phyloP scores from a whole-genome alignment of 2,797 vertebrate species.

The Siniperca scherzeri region DNA sequence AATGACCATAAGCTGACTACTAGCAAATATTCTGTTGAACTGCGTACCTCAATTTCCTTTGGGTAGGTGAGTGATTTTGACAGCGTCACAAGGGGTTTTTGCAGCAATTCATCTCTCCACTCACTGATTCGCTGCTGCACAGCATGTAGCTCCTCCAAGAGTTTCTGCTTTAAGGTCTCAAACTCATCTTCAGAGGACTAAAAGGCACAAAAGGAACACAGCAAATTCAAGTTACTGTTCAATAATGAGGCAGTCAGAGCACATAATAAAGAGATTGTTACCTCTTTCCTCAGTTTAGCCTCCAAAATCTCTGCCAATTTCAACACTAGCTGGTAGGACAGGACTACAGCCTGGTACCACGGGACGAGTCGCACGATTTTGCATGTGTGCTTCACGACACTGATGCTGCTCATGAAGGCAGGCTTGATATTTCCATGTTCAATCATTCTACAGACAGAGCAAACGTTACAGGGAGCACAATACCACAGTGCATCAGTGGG shows the following conservation, averaged over 20 bases:
- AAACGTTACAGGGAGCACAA: neutral
- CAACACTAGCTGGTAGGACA: slow-evolving; percentile 74
- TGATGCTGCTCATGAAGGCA: slow-evolving; percentile 51
- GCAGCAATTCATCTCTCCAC: slow-evolving; percentile 69
- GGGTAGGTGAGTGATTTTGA: slow-evolving; percentile 51
- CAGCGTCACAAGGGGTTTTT: neutral
- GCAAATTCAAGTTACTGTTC: neutral
- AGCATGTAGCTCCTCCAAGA: neutral
- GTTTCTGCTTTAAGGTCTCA: slow-evolving; percentile 12
- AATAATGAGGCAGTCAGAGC: accelerated
- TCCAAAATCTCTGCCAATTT: slow-evolving; percentile 70
- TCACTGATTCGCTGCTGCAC: slow-evolving; percentile 44
- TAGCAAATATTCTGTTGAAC: neutral
- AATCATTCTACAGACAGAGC: slow-evolving; percentile 60
- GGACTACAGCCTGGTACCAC: slow-evolving; percentile 52
- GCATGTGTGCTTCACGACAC: slow-evolving; percentile 47
- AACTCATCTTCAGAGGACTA: slow-evolving; percentile 51
- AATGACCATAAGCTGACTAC: neutral
- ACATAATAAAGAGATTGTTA: neutral
- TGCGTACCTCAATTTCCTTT: slow-evolving; percentile 78
- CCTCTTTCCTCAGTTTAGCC: slow-evolving; percentile 58
- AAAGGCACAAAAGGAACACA: neutral
- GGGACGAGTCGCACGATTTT: neutral
- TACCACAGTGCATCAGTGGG: neutral
- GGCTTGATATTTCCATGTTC: slow-evolving; percentile 15